Conservation (phyloP, 1,140 invertebrate genomes). For the Panagrolaimus sp. region DNA sequence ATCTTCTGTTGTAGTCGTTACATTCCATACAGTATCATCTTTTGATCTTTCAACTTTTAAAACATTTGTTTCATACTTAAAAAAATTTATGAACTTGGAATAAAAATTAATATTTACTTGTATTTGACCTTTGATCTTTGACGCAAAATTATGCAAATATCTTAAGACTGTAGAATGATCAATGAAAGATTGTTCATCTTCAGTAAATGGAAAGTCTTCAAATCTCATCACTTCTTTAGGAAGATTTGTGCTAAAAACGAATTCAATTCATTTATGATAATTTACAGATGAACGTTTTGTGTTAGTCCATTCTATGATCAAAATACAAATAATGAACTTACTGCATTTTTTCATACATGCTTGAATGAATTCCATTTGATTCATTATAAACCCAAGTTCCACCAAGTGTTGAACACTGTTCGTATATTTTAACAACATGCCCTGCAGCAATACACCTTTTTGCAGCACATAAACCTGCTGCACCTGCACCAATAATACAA, state of each 20-base stretch:
- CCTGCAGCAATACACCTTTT: conserved; percentile 51
- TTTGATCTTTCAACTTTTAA: not conserved
- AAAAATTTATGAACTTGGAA: not conserved
- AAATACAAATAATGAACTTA: conserved; percentile 59
- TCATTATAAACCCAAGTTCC: conserved; percentile 70
- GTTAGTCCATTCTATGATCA: too few relatives aligned
- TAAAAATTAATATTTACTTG: not conserved
- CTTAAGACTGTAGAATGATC: conserved; percentile 72
- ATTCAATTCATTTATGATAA: too few relatives aligned
- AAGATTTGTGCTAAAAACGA: conserved; percentile 77
- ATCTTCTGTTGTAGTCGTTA: not conserved
- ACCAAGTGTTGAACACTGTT: conserved; percentile 71
- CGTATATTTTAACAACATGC: conserved; percentile 66
- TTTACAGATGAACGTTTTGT: too few relatives aligned
- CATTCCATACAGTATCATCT: not conserved
- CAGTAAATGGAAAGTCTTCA: conserved; percentile 72
- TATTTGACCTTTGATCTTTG: not conserved
- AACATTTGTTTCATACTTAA: conserved; percentile 5
- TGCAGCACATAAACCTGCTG: conserved; percentile 70
- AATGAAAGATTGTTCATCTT: conserved; percentile 71
- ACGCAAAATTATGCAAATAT: conserved; percentile 67
- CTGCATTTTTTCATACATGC: conserved; percentile 77
- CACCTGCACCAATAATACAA: conserved; percentile 71
- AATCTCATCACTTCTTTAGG: conserved; percentile 83
- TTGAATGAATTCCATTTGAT: conserved; percentile 66